Evolutionary conservation across 2,888 invertebrate species (phyloP).

Genomic region (Deilephila porcellus): DNA sequence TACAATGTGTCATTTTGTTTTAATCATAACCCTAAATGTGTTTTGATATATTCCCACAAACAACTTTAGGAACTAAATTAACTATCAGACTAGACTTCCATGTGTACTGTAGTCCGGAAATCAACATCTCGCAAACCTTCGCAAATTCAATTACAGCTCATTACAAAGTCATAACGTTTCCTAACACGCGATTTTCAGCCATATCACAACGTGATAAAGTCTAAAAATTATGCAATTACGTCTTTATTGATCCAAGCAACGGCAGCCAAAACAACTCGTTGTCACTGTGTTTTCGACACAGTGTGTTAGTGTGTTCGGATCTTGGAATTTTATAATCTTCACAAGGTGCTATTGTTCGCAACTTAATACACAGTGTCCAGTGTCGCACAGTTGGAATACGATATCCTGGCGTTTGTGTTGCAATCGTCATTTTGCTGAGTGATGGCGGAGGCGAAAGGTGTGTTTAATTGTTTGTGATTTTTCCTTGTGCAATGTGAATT

Average conservation of each 20-base stretch:
- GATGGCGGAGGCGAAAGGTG: slow-evolving; percentile 20
- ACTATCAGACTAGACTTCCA: background rate
- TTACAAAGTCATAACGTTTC: background rate
- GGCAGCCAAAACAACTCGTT: background rate
- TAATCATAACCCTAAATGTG: background rate
- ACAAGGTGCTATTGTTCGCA: background rate
- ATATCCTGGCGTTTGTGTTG: background rate
- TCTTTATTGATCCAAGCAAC: slow-evolving; percentile 3
- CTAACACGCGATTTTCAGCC: background rate
- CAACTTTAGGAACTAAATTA: background rate
- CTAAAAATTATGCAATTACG: background rate
- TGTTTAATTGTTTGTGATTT: background rate
- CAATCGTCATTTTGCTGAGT: background rate
- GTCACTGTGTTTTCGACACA: background rate
- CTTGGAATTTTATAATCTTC: background rate
- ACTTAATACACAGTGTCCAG: background rate
- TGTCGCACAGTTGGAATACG: slow-evolving; percentile 1
- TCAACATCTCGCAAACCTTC: slow-evolving; percentile 7
- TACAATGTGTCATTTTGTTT: background rate
- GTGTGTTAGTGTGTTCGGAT: background rate
- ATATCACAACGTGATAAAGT: background rate
- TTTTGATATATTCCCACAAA: background rate
- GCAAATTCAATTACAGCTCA: slow-evolving; percentile 8
- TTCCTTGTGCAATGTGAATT: background rate
- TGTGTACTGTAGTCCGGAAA: background rate